Evolutionary conservation across 1,140 invertebrate genomes (phyloP).

Genomic region (Lepidotrigona ventralis): DNA sequence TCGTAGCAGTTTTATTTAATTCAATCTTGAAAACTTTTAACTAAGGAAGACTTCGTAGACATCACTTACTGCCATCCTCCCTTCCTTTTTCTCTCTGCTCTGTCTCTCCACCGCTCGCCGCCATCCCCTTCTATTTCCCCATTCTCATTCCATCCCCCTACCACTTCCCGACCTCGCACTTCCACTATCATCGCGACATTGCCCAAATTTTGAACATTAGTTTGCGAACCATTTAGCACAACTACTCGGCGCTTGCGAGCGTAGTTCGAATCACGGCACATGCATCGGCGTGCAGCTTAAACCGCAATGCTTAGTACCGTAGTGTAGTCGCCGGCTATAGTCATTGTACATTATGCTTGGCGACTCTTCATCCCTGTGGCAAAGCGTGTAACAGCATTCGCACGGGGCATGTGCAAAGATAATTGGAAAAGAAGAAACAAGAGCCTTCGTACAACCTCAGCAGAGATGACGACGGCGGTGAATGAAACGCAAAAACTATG

Average conservation of each 20-base stretch:
- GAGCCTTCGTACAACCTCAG: not conserved
- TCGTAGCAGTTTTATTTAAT: constrained; percentile 45
- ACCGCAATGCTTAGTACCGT: constrained; percentile 60
- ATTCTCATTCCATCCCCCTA: constrained; percentile 18
- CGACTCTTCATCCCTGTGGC: constrained; percentile 33
- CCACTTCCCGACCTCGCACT: constrained; percentile 14
- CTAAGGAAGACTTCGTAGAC: constrained; percentile 29
- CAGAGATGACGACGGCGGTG: not conserved
- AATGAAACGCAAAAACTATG: not conserved
- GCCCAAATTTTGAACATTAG: constrained; percentile 66
- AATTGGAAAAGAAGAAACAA: constrained; percentile 29
- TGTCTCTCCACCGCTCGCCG: not conserved
- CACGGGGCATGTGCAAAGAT: constrained; percentile 13
- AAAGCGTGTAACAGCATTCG: constrained; percentile 40
- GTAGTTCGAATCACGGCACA: constrained; percentile 62
- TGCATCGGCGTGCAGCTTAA: constrained; percentile 60
- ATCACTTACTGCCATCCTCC: constrained; percentile 32
- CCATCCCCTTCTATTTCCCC: constrained; percentile 29
- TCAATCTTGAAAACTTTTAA: constrained; percentile 44
- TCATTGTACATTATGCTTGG: constrained; percentile 63
- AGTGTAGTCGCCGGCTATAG: constrained; percentile 38
- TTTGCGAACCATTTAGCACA: constrained; percentile 69
- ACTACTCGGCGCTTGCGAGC: constrained; percentile 53
- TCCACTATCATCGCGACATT: constrained; percentile 49
- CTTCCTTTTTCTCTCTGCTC: too few relatives aligned